These are phyloP conservation scores for Bujurquina vittata DNA, from an alignment of 2,113 vertebrate species.

Conservation along the genomic window DNA sequence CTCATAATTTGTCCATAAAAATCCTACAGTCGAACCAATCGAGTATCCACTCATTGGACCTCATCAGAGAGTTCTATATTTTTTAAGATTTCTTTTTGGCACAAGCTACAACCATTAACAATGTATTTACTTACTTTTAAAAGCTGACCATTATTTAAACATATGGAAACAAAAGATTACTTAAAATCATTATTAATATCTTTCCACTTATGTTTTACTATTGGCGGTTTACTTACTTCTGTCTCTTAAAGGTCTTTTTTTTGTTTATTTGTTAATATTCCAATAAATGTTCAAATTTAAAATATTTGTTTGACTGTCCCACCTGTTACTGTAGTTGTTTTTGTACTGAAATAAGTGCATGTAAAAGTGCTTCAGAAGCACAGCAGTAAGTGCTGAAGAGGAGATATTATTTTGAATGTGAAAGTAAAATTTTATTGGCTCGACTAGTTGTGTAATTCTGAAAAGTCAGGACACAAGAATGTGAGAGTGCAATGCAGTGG, in stretches of 20 bases:
- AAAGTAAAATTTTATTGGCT: neutral
- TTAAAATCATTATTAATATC: neutral
- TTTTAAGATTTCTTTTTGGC: too few species aligned
- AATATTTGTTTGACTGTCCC: neutral
- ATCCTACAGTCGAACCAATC: too few species aligned
- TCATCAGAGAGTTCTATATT: too few species aligned
- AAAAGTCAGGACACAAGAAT: conserved; percentile 8
- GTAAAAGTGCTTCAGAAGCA: neutral
- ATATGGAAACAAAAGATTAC: too few species aligned
- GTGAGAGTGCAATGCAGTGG: neutral
- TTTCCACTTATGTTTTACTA: neutral
- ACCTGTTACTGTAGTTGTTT: neutral
- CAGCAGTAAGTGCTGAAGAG: neutral
- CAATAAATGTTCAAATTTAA: neutral
- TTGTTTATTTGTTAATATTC: neutral
- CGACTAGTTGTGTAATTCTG: conserved; percentile 4
- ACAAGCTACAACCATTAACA: too few species aligned
- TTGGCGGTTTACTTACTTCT: neutral
- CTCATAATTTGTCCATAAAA: too few species aligned
- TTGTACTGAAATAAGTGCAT: neutral
- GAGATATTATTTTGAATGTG: neutral
- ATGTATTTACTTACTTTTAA: too few species aligned
- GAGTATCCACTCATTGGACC: too few species aligned
- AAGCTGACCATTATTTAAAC: too few species aligned
- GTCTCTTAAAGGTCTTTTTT: neutral